Conservation (phyloP, 1,140 invertebrate genomes). For the Drosophila santomea region DNA sequence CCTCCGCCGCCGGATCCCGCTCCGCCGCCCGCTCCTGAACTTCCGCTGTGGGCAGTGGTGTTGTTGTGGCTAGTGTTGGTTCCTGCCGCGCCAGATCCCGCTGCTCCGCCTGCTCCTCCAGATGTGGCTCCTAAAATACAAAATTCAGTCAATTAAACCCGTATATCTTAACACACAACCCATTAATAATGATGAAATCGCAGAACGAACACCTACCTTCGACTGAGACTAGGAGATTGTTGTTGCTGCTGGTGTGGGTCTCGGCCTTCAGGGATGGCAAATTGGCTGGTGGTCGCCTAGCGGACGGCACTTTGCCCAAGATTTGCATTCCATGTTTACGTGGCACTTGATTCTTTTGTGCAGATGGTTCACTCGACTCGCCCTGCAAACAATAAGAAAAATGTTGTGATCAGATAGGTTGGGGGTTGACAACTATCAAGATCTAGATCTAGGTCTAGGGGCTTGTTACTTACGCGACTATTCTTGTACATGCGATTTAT, state of each 20-base stretch:
- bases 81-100: slow-evolving; percentile 36
- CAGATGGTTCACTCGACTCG: slow-evolving; percentile 94
- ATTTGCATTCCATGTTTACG: slow-evolving; percentile 99
- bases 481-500: slow-evolving; percentile 98
- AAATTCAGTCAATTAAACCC: not conserved
- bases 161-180: not conserved
- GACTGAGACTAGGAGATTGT: slow-evolving; percentile 81
- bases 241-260: slow-evolving; percentile 86
- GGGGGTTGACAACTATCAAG: too few species aligned
- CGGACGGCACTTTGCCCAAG: slow-evolving; percentile 98
- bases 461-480: slow-evolving; percentile 88
- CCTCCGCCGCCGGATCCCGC: slow-evolving; percentile 37
- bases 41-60: slow-evolving; percentile 55
- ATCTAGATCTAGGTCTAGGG: not conserved
- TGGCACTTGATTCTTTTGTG: slow-evolving; percentile 93
- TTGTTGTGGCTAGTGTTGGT: slow-evolving; percentile 57
- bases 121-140: slow-evolving; percentile 36
- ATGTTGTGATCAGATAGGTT: not conserved
- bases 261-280: slow-evolving; percentile 98
- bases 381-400: slow-evolving; percentile 86
- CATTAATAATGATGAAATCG: not conserved
- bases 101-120: slow-evolving; percentile 41
- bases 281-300: slow-evolving; percentile 97
- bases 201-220: slow-evolving; percentile 55
- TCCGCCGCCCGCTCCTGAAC: slow-evolving; percentile 29